Percentiles rank a stretch among this genome's conserved stretches.
phyloP scores from a whole-genome alignment of 2,888 invertebrate species.

The Ectemnius continuus region DNA sequence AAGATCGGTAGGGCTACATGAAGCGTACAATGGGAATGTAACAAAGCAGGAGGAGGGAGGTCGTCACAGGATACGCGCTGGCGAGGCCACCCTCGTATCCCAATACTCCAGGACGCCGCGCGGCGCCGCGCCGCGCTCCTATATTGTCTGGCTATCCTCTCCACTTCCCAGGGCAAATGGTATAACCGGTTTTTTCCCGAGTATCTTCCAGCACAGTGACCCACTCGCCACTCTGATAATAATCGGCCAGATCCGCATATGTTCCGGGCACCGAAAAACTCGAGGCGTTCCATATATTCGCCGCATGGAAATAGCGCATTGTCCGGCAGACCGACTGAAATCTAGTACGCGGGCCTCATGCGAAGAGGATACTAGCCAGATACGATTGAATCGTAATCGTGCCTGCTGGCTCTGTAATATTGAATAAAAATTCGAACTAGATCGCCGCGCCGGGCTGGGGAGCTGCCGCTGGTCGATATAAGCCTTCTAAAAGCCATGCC shows the following conservation, averaged over 20 bases:
- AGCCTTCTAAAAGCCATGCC: not conserved
- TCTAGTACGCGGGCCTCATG: not conserved
- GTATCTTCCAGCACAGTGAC: constrained; percentile 71
- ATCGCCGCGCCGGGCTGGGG: no score
- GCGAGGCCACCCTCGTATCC: constrained; percentile 68
- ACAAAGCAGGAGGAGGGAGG: constrained; percentile 69
- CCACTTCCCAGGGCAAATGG: constrained; percentile 71
- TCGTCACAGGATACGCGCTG: constrained; percentile 67
- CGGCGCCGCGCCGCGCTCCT: no score
- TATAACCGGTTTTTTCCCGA: constrained; percentile 72
- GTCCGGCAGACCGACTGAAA: not conserved
- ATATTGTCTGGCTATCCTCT: constrained; percentile 73
- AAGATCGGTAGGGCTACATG: not conserved
- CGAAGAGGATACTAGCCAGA: not conserved
- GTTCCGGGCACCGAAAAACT: not conserved
- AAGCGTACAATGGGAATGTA: constrained; percentile 58
- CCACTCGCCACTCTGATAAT: constrained; percentile 66
- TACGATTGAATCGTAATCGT: not conserved
- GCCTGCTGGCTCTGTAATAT: not conserved
- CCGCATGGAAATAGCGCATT: constrained; percentile 29
- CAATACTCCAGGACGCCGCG: constrained; percentile 55
- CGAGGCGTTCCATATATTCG: constrained; percentile 13
- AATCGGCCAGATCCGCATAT: constrained; percentile 57
- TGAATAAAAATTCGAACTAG: no score
- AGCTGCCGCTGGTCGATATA: not conserved